phyloP scores from a whole-genome alignment of 2,888 invertebrate genomes.

The Pherbina coryleti region DNA sequence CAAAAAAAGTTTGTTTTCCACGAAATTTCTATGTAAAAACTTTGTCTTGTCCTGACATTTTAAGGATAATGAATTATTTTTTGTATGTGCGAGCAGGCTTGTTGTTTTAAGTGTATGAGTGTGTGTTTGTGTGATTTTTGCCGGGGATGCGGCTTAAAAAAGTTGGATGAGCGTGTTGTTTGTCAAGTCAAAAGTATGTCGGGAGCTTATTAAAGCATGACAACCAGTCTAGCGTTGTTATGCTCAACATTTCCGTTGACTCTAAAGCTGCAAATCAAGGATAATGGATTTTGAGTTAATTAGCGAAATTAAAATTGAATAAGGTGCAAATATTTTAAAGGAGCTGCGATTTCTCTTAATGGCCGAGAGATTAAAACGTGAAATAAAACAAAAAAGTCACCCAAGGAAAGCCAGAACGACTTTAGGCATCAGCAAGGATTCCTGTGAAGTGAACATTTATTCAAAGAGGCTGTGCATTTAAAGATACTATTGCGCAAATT shows the following conservation, averaged over 20 bases:
- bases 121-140: background rate
- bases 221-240: background rate
- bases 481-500: no score
- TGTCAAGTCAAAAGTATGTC: conserved; percentile 14
- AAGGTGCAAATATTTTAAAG: no score
- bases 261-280: no score
- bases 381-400: no score
- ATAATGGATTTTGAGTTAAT: no score
- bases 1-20: conserved; percentile 6
- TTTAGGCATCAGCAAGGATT: no score
- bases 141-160: background rate
- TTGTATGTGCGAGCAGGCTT: background rate
- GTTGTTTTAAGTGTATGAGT: background rate
- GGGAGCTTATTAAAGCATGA: conserved; percentile 15
- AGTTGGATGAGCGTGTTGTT: background rate
- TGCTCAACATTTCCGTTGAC: background rate
- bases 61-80: conserved; percentile 39
- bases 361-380: no score
- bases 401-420: no score
- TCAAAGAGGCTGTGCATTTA: no score
- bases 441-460: no score
- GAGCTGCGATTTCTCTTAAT: no score
- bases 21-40: conserved; percentile 18
- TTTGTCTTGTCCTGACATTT: conserved; percentile 32
- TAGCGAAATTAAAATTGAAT: no score